These are phyloP conservation scores for Willisornis vidua DNA, from an alignment of 2,113 vertebrate genomes.

Conservation along the genomic window DNA sequence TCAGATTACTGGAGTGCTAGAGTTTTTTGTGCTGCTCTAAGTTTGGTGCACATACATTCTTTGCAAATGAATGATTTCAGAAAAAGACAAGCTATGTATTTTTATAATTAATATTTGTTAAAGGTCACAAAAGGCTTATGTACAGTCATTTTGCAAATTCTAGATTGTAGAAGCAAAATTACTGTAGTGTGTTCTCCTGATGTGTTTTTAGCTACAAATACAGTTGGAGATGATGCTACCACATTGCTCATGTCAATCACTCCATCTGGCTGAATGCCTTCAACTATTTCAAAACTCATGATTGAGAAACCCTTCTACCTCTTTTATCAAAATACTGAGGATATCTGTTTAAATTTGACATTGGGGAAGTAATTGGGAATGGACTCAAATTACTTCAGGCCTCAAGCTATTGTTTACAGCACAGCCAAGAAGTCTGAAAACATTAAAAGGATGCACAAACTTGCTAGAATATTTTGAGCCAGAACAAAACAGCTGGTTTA, in stretches of 20 bases:
- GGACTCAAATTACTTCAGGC: constrained; percentile 7
- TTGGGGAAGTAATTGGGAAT: not conserved
- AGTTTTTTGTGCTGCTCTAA: not conserved
- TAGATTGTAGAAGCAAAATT: not conserved
- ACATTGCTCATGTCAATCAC: not conserved
- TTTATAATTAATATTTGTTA: not conserved
- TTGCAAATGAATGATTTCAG: not conserved
- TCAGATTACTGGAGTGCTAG: not conserved
- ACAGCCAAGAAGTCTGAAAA: not conserved
- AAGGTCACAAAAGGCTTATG: not conserved
- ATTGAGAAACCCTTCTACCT: not conserved
- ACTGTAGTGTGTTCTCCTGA: not conserved
- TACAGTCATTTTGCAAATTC: not conserved
- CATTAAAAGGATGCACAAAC: not conserved
- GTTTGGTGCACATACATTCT: not conserved
- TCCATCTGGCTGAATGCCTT: not conserved
- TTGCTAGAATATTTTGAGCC: not conserved
- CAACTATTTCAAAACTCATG: not conserved
- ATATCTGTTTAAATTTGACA: not conserved
- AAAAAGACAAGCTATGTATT: not conserved
- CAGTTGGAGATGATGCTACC: not conserved
- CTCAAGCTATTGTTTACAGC: not conserved
- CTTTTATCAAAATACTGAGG: not conserved
- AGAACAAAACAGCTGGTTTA: not conserved
- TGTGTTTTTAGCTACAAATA: not conserved